Evolutionary conservation across 1,140 invertebrate genomes (phyloP).

Genomic region (Philotrypesis tridentata): DNA sequence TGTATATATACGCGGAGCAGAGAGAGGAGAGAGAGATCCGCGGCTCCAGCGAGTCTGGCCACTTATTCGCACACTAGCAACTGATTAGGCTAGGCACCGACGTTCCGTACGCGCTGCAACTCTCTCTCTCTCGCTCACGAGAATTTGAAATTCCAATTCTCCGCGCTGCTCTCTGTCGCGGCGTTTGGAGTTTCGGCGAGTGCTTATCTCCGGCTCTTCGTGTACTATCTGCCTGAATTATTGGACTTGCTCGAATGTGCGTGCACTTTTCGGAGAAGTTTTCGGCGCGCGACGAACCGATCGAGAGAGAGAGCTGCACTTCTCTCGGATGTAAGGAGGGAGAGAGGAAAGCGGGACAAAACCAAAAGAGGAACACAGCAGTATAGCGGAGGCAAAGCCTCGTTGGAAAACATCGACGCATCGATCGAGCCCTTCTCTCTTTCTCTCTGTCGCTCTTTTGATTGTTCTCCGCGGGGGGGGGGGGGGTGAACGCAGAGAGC

Average conservation of each 20-base stretch:
- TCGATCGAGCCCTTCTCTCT: conserved; percentile 8
- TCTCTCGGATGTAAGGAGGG: too few relatives aligned
- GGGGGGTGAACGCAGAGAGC: too few relatives aligned
- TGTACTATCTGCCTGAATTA: background rate
- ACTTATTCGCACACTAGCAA: conserved; percentile 12
- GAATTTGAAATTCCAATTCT: conserved; percentile 41
- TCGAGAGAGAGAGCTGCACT: background rate
- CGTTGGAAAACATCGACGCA: background rate
- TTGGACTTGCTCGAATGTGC: background rate
- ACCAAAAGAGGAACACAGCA: background rate
- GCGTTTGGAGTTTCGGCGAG: conserved; percentile 6
- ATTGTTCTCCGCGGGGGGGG: conserved; percentile 14
- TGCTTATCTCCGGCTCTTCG: background rate
- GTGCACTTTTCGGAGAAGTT: background rate
- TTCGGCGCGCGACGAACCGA: background rate
- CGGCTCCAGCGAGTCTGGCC: conserved; percentile 15
- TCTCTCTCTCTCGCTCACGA: background rate
- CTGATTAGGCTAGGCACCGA: conserved; percentile 28
- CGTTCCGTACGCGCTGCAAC: background rate
- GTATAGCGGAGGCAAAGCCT: background rate
- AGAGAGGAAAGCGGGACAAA: background rate
- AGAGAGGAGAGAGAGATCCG: too few relatives aligned
- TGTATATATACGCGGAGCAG: too few relatives aligned
- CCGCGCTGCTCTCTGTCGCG: too few relatives aligned
- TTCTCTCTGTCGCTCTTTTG: conserved; percentile 40